These are phyloP conservation scores for Hippasteria phrygiana DNA, from an alignment of 53 echinoderm and acorn worm species.

Conservation along the genomic window DNA sequence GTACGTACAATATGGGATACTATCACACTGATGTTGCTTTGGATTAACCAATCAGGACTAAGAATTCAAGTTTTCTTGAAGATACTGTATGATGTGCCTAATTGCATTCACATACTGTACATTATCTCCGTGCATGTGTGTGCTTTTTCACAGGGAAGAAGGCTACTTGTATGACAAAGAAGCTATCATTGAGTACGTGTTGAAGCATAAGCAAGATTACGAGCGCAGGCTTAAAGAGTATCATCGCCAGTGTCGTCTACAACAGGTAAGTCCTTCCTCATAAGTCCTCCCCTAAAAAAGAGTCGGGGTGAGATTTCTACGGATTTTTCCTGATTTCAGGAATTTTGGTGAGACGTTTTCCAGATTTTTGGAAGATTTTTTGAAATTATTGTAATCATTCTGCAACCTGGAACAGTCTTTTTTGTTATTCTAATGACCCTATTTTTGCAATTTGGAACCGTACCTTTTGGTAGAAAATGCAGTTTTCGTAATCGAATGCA, in stretches of 20 bases:
- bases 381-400: too few relatives aligned
- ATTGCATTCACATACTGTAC: background rate
- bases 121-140: background rate
- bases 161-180: constrained; percentile 96
- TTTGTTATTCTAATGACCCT: too few relatives aligned
- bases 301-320: background rate
- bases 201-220: constrained; percentile 89
- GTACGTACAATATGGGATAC: constrained; percentile 55
- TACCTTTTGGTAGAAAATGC: too few relatives aligned
- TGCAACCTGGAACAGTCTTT: too few relatives aligned
- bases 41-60: too few relatives aligned
- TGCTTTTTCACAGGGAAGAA: constrained; percentile 63
- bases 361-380: too few relatives aligned
- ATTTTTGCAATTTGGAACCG: too few relatives aligned
- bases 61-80: too few relatives aligned
- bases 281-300: background rate
- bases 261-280: constrained; percentile 12
- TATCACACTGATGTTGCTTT: too few relatives aligned
- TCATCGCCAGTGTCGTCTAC: constrained; percentile 78
- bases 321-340: background rate
- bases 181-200: constrained; percentile 91
- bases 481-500: too few relatives aligned
- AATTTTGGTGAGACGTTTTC: too few relatives aligned
- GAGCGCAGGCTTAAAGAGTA: constrained; percentile 89
- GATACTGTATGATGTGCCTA: too few relatives aligned